Conservation (phyloP, 2,797 vertebrate species). For the Bovichtus diacanthus region DNA sequence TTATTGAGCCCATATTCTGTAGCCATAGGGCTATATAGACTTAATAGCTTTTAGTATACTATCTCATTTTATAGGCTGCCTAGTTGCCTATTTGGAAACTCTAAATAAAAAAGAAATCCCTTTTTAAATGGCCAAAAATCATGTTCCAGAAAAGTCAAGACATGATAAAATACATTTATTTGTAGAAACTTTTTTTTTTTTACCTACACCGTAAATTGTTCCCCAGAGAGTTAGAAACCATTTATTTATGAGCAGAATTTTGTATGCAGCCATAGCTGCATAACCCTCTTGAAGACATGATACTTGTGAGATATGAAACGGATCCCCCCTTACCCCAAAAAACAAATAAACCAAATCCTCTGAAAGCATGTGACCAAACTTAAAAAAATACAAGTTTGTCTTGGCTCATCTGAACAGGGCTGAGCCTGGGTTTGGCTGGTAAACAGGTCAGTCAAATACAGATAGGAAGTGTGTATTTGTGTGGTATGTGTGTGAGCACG, state of each 20-base stretch:
- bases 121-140: too few species aligned
- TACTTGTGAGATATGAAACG: too few species aligned
- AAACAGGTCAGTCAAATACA: conserved; percentile 21
- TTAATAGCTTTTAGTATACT: background rate
- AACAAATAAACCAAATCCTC: background rate
- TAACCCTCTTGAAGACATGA: background rate
- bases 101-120: too few species aligned
- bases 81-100: background rate
- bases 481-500: background rate
- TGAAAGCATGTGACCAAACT: background rate
- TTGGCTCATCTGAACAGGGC: background rate
- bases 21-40: background rate
- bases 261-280: background rate
- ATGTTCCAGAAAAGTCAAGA: background rate
- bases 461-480: background rate
- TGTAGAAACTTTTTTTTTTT: background rate
- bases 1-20: background rate
- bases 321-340: too few species aligned
- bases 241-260: background rate
- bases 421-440: background rate
- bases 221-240: too few species aligned
- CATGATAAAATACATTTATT: background rate
- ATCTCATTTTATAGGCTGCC: background rate
- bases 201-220: background rate
- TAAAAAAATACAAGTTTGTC: background rate